These are phyloP conservation scores for Crocodylus rhombifer DNA, from an alignment of 2,797 vertebrate species.

Conservation along the genomic window DNA sequence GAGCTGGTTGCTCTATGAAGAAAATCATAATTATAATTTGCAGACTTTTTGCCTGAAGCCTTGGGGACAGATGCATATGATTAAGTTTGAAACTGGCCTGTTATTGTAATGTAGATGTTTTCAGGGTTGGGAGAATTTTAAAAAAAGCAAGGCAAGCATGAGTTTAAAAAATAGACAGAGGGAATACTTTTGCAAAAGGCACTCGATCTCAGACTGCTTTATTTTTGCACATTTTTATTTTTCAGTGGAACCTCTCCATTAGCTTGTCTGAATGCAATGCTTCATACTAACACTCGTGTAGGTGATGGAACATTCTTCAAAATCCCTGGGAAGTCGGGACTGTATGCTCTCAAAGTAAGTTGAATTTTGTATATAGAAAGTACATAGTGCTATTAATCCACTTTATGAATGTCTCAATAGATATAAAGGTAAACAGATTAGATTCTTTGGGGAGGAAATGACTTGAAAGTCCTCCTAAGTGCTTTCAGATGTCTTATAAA, in stretches of 20 bases:
- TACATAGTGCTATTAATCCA: slow-evolving; percentile 44
- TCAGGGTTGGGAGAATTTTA: slow-evolving; percentile 80
- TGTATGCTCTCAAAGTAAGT: slow-evolving; percentile 90
- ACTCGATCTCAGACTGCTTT: slow-evolving; percentile 75
- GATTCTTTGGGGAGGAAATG: slow-evolving; percentile 64
- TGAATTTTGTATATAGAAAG: slow-evolving; percentile 56
- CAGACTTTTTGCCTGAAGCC: slow-evolving; percentile 82
- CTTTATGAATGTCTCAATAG: slow-evolving; percentile 67
- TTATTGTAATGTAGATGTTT: slow-evolving; percentile 90
- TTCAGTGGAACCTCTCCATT: slow-evolving; percentile 89
- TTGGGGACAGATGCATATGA: slow-evolving; percentile 86
- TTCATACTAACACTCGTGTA: slow-evolving; percentile 88
- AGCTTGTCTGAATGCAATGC: slow-evolving; percentile 90
- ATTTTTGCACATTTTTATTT: slow-evolving; percentile 78
- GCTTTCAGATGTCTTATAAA: slow-evolving; percentile 77
- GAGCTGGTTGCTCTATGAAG: slow-evolving; percentile 80
- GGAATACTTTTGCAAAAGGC: slow-evolving; percentile 77
- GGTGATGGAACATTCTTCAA: slow-evolving; percentile 90
- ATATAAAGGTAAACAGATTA: slow-evolving; percentile 72
- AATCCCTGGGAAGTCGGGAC: slow-evolving; percentile 89
- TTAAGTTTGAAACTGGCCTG: slow-evolving; percentile 85
- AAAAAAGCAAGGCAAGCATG: slow-evolving; percentile 64
- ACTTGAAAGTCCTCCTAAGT: slow-evolving; percentile 67
- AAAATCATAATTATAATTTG: slow-evolving; percentile 84
- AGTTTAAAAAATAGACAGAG: slow-evolving; percentile 56